Conservation (phyloP, 2,113 vertebrate genomes). For the Centropristis striata region DNA sequence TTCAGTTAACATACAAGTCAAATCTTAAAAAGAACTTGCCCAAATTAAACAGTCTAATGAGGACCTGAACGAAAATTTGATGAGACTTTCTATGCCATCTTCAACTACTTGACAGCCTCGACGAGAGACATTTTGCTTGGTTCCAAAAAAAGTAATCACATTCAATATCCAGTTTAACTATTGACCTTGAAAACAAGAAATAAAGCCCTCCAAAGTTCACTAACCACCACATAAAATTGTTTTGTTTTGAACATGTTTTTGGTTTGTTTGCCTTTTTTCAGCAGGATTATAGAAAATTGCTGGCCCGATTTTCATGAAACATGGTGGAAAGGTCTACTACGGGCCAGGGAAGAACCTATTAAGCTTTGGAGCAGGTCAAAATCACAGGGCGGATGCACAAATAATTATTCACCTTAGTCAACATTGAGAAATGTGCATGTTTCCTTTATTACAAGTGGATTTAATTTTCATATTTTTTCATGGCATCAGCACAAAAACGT, state of each 20-base stretch:
- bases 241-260: neutral
- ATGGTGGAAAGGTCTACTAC: too few species aligned
- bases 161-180: neutral
- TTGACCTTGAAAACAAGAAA: neutral
- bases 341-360: too few species aligned
- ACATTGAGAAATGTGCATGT: too few species aligned
- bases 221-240: neutral
- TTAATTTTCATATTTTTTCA: neutral
- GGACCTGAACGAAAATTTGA: neutral
- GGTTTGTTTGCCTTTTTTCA: too few species aligned
- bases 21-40: constrained; percentile 1
- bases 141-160: neutral
- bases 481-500: neutral
- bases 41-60: neutral
- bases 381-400: too few species aligned
- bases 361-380: too few species aligned
- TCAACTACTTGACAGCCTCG: neutral
- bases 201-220: neutral
- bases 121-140: neutral
- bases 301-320: too few species aligned
- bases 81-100: neutral
- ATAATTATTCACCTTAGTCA: too few species aligned
- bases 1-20: neutral
- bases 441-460: neutral
- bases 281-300: too few species aligned